Evolutionary conservation across 2,113 vertebrate species (phyloP).

Genomic region (Dinomys branickii): DNA sequence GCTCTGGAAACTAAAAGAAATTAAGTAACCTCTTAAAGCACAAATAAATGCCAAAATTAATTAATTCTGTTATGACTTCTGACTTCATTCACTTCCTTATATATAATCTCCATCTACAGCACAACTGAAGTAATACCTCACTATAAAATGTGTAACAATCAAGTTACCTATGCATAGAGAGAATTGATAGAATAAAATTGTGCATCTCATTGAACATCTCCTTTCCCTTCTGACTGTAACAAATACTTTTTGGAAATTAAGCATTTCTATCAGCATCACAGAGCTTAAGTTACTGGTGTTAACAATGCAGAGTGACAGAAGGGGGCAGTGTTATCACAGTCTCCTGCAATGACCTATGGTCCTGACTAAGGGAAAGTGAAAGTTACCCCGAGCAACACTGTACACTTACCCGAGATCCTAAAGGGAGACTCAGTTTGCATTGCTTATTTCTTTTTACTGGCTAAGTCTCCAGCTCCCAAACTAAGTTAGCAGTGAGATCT

Average conservation of each 20-base stretch:
- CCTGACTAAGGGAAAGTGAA: neutral
- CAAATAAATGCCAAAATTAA: neutral
- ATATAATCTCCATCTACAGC: neutral
- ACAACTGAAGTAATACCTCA: neutral
- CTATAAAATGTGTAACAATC: neutral
- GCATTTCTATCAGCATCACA: neutral
- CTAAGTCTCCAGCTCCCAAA: neutral
- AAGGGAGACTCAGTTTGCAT: neutral
- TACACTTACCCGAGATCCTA: neutral
- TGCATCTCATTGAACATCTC: neutral
- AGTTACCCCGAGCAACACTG: neutral
- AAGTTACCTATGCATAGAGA: neutral
- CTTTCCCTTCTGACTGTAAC: neutral
- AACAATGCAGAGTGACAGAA: constrained; percentile 51
- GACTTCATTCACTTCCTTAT: neutral
- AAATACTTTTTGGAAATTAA: constrained; percentile 16
- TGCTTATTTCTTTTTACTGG: neutral
- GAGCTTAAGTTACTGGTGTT: neutral
- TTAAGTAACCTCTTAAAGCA: neutral
- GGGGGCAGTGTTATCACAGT: constrained; percentile 65
- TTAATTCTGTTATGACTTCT: neutral
- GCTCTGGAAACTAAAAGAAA: constrained; percentile 22
- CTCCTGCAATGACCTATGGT: neutral
- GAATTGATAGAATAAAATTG: constrained; percentile 8
- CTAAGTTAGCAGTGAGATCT: neutral